Base-by-base conservation (phyloP, 2,797 vertebrate genomes). In the Heteromormyrus szaboi region DNA sequence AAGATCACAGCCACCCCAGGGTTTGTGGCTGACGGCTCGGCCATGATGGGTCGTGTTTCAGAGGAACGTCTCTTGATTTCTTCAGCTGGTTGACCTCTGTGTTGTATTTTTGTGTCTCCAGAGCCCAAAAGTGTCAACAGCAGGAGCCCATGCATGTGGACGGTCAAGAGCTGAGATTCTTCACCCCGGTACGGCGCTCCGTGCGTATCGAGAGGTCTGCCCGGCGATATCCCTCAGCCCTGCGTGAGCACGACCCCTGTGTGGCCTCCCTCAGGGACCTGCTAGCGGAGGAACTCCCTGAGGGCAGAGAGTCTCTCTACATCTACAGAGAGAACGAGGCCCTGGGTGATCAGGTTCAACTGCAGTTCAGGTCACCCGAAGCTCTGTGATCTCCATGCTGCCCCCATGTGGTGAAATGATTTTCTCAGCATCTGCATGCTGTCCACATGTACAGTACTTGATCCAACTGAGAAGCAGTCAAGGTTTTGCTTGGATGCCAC, bases 101-200 rank as follows among this genome's bases (percentile, higher is more conserved):
- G n/a, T 19, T 48, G 3, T 48, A 22, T 17, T 33, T 7, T 41
- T 53, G 6, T 7, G 1, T 46, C 5, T 44, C 41, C 54, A 96
- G 95, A 1, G 90, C 94, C 8, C 92, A 90, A 29, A 90, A 84
- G 7, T 93, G 91, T 89, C 93, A 94, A 9, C 92, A 92, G 88
- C 90, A 29, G 53, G 90, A 94, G 62, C 89, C 93, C 0, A 62
- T 90, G 0, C 89, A 44, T 0, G 81, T 95, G 41, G 92, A 95
- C 0, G 92, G 95, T 1, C 96, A 91, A 0, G 95, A 96, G 89
- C 37, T 97, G 81, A 97, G 96, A 50, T 95, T 98, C 54, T 90
- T 99, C 90, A 99, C 98, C 0, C 98, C 98, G 0, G 97, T 99
- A 0, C 93, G 97, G 1, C 97, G 97, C 0, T 99, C 98, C 0